Evolutionary conservation across 2,113 vertebrate species (phyloP).

Genomic region (Lycaon pictus): DNA sequence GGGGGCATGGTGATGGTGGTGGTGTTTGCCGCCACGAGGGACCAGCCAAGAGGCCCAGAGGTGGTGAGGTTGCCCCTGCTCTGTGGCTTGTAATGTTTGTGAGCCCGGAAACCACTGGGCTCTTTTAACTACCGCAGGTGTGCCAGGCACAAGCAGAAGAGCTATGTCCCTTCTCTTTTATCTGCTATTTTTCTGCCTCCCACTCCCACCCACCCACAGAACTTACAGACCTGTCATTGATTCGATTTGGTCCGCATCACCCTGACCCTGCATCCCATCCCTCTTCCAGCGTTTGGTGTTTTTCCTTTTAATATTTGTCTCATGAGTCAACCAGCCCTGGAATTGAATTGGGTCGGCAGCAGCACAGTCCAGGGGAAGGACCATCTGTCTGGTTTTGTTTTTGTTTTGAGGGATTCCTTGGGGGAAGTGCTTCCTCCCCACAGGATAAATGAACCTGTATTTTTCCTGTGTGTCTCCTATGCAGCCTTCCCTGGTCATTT

Average conservation of each 20-base stretch:
- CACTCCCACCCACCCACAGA: background rate
- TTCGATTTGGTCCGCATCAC: background rate
- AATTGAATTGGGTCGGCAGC: background rate
- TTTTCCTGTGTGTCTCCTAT: background rate
- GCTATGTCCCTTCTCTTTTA: background rate
- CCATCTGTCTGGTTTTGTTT: background rate
- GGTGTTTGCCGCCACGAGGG: background rate
- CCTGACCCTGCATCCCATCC: background rate
- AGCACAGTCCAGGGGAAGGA: background rate
- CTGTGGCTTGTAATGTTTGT: background rate
- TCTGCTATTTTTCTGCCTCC: background rate
- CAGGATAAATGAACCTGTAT: background rate
- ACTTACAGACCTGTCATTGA: background rate
- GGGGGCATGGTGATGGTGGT: background rate
- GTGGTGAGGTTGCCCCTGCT: accelerated
- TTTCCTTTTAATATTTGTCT: background rate
- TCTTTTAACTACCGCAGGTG: background rate
- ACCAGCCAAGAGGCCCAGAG: background rate
- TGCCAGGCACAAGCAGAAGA: background rate
- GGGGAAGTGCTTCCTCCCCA: background rate
- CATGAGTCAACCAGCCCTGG: background rate
- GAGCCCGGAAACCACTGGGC: background rate
- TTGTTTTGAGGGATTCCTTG: background rate
- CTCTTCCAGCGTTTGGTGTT: background rate
- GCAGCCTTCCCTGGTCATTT: background rate